Conservation (phyloP, 2,797 vertebrate species). For the Rhinichthys osculus region DNA sequence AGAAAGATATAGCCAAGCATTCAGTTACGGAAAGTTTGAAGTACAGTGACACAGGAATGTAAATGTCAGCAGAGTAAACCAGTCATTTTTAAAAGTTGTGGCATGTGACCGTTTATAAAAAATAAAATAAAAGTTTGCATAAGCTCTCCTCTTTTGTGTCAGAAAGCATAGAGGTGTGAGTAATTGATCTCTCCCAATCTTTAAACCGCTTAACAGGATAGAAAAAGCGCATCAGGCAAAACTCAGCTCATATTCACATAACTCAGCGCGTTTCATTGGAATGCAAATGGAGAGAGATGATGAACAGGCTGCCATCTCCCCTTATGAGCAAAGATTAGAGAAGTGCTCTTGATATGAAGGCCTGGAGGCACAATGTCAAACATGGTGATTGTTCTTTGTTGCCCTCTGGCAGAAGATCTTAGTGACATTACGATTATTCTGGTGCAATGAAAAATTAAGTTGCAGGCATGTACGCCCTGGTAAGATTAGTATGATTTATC, state of each 20-base stretch:
- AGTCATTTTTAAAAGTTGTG: slow-evolving; percentile 3
- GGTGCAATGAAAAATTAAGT: not conserved
- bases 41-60: not conserved
- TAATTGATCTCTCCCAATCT: slow-evolving; percentile 38
- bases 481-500: slow-evolving; percentile 32
- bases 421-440: slow-evolving; percentile 6
- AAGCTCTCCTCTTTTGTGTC: not conserved
- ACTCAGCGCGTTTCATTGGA: slow-evolving; percentile 53
- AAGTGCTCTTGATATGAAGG: slow-evolving; percentile 41
- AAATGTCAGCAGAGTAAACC: slow-evolving; percentile 12
- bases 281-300: slow-evolving; percentile 53
- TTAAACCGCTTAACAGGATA: slow-evolving; percentile 21
- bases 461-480: not conserved
- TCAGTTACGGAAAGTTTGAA: not conserved
- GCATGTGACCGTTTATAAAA: slow-evolving; percentile 2
- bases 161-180: slow-evolving; percentile 9
- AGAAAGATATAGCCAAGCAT: not conserved
- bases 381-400: slow-evolving; percentile 42
- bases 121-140: not conserved
- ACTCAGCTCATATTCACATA: slow-evolving; percentile 42
- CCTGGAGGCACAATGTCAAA: slow-evolving; percentile 54
- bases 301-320: slow-evolving; percentile 43
- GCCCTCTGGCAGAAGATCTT: slow-evolving; percentile 20
- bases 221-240: slow-evolving; percentile 30
- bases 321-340: slow-evolving; percentile 51